phyloP scores from a whole-genome alignment of 30 jellyfish, hydroid and myxozoan genomes.

The Chrysaora quinquecirrha region DNA sequence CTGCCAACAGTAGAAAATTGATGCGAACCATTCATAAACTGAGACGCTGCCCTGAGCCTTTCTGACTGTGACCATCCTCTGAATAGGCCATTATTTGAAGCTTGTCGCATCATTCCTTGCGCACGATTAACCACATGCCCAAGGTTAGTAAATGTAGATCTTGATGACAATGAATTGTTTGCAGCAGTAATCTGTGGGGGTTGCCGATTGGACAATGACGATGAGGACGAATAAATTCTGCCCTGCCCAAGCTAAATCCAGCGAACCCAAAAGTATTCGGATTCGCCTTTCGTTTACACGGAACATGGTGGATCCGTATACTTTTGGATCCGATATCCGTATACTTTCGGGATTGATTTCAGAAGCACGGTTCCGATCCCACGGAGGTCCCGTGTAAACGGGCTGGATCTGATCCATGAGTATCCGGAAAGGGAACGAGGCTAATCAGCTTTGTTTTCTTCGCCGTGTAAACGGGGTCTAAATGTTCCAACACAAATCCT shows the following conservation, averaged over 20 bases:
- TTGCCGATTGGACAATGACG: not conserved
- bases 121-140: slow-evolving; percentile 31
- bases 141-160: slow-evolving; percentile 13
- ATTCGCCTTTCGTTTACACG: too few species aligned
- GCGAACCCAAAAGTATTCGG: too few species aligned
- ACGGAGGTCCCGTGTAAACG: too few species aligned
- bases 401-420: too few species aligned
- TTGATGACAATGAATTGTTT: not conserved
- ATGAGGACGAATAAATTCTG: not conserved
- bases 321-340: too few species aligned
- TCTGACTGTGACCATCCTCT: slow-evolving; percentile 12
- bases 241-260: not conserved
- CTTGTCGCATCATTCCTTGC: slow-evolving; percentile 29
- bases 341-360: too few species aligned
- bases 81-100: slow-evolving; percentile 9
- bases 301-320: too few species aligned
- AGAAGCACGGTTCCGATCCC: too few species aligned
- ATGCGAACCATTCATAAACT: not conserved
- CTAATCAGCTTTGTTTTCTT: too few species aligned
- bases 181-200: not conserved
- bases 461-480: too few species aligned
- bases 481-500: too few species aligned
- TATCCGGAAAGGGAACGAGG: too few species aligned
- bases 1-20: not conserved
- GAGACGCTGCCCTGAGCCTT: slow-evolving; percentile 25